phyloP scores from a whole-genome alignment of 2,113 vertebrate species.

The Urocynchramus pylzowi region DNA sequence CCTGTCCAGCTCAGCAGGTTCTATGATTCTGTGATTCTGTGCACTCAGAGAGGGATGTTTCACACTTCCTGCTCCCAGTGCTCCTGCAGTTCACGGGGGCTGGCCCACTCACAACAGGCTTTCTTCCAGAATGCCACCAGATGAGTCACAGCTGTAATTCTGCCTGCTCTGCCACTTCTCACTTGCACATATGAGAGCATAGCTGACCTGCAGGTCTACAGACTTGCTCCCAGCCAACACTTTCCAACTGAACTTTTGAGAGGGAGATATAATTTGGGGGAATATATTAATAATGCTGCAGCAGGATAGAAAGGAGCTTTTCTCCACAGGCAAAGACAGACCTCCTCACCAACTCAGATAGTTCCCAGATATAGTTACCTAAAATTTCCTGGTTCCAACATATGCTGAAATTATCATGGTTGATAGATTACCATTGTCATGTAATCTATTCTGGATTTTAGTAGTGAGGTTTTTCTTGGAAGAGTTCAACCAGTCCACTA shows the following conservation, averaged over 20 bases:
- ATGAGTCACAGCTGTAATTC: neutral
- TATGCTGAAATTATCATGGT: neutral
- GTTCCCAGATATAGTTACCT: neutral
- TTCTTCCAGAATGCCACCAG: neutral
- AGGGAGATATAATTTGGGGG: neutral
- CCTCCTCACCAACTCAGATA: neutral
- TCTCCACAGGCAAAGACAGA: neutral
- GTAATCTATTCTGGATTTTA: neutral
- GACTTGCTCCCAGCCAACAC: neutral
- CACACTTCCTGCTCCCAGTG: fast-evolving
- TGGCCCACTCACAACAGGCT: neutral
- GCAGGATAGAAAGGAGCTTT: neutral
- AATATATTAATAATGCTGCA: neutral
- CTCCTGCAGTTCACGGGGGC: neutral
- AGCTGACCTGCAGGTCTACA: neutral
- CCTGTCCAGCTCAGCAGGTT: neutral
- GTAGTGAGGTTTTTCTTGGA: neutral
- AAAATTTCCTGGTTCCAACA: neutral
- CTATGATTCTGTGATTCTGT: neutral
- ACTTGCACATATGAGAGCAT: neutral
- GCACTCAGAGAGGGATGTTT: neutral
- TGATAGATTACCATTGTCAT: neutral
- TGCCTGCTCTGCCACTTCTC: neutral
- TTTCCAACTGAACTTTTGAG: neutral
- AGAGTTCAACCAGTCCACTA: neutral